Base-by-base conservation (phyloP, 1,140 invertebrate species). In the Lepidotrigona ventralis region DNA sequence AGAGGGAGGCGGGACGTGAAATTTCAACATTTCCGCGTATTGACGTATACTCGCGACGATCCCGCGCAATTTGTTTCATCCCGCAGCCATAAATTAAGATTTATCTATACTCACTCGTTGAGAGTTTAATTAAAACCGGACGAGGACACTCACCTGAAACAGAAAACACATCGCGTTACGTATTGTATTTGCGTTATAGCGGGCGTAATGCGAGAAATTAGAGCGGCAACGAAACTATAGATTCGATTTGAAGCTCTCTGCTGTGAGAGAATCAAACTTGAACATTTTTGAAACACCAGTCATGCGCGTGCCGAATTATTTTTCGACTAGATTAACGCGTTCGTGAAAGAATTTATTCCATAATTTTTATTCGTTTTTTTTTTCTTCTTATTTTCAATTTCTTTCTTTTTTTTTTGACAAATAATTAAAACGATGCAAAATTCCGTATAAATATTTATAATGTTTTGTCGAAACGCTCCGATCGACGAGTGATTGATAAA, bases 41-140 rank as follows among this genome's bases (percentile, higher is more conserved):
- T 46, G 15, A n/a, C 21, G 39, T 29, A 23, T 60, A 23, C 53
- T 46, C 17, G 23, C 56, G 53, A 21, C 23, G 68, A 51, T n/a
- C 17, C 33, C 19, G 17, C 15, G 33, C 39, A 21, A 33, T 73
- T 73, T 80, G 53, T 63, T 80, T 73, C 53, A 46, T 72, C 51
- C 39, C 26, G 4, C 26, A 0, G 19, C 23, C 17, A 29, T 81
- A 75, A 66, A 81, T 81, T 56, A 68, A 76, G 15, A 75, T 81
- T 81, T 46, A 54, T 68, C 29, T n/a, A 19, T 81, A 81, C 79
- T 81, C 79, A 75, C 79, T 54, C 71, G 53, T n/a, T 21, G 9
- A 23, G 29, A 46, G 51, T 39, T 81, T 68, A 66, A 75, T 76
- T 81, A 81, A 72, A 33, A 72, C 9, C 14, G 11, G 23, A 19